Evolutionary conservation across 2,888 invertebrate species (phyloP), one percentile per base, ranked within the genome.

Genomic region (Pseudoips prasinana): DNA sequence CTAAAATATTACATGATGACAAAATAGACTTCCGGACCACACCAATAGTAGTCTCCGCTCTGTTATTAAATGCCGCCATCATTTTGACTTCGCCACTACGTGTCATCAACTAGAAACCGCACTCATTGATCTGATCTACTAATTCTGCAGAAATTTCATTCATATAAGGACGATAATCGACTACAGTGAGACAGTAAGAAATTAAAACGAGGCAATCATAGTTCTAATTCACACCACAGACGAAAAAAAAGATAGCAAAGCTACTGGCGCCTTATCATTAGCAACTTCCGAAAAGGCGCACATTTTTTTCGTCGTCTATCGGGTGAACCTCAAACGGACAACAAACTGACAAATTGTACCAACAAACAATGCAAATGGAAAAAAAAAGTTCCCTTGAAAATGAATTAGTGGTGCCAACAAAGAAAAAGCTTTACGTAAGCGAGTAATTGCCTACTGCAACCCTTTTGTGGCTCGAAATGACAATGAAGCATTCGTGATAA

Each of bases 241-340:
- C 56, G 39, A 47, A 61, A 73, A 72, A 74, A 75, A 73, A 70
- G 46, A 29, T 41, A 61, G 64, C 71, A 77, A 82, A 78, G 79
- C 83, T 79, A 73, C 78, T 74, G 86, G 85, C 87, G 86, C 87
- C 86, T 76, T 84, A 73, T 84, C 76, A 86, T 87, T 85, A 85
- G 74, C 60, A 58, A 83, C 83, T 85, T 86, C 87, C 86, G 83
- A 87, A 86, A 20, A 72, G 71, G 59, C 64, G 59, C 69, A 60
- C 45, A 47, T 62, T 81, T 84, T 67, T 85, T 83, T 74, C 57
- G 40, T 43, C 55, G 73, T 72, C 80, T 75, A 80, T 71, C 79
- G 79, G 75, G 52, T 50, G 50, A 37, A 55, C 51, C 60, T 73
- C 73, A 75, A 83, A 82, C 73, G 74, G 73, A 79, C 81, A 79